These are phyloP conservation scores for Bujurquina vittata DNA, from an alignment of 2,113 vertebrate genomes.

Conservation along the genomic window DNA sequence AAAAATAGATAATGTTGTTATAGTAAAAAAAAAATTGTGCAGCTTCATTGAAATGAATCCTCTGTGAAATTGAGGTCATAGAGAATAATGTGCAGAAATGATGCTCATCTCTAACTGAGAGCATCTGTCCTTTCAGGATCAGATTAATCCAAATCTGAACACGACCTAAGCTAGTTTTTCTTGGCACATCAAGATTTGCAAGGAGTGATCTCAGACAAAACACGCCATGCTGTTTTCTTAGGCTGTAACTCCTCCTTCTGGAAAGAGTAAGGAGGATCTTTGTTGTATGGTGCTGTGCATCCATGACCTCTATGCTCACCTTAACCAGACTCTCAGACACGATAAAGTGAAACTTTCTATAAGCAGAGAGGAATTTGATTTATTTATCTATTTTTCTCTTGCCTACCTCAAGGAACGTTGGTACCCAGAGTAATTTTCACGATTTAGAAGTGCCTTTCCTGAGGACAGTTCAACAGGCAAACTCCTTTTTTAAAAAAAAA, in stretches of 20 bases:
- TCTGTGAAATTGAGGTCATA: constrained; percentile 35
- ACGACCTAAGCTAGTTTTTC: not conserved
- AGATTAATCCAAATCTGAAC: constrained; percentile 20
- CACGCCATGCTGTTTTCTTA: not conserved
- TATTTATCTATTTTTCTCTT: not conserved
- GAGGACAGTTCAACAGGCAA: not conserved
- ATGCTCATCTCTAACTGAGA: constrained; percentile 58
- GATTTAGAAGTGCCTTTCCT: not conserved
- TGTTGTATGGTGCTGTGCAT: not conserved
- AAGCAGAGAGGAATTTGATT: not conserved
- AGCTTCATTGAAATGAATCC: constrained; percentile 7
- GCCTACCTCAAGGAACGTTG: not conserved
- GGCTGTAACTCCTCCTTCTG: constrained; percentile 1
- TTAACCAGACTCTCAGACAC: not conserved
- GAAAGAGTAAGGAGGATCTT: not conserved
- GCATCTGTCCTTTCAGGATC: constrained; percentile 54
- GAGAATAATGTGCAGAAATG: constrained; percentile 45
- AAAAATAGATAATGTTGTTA: not conserved
- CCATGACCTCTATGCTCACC: not conserved
- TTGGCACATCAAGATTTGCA: not conserved
- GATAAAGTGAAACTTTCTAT: constrained; percentile 26
- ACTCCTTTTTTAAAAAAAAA: not conserved
- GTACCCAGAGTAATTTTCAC: not conserved
- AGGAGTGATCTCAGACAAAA: not conserved
- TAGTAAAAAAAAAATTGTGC: not conserved